phyloP scores from a whole-genome alignment of 2,113 vertebrate species.

The Clarias batrachus region DNA sequence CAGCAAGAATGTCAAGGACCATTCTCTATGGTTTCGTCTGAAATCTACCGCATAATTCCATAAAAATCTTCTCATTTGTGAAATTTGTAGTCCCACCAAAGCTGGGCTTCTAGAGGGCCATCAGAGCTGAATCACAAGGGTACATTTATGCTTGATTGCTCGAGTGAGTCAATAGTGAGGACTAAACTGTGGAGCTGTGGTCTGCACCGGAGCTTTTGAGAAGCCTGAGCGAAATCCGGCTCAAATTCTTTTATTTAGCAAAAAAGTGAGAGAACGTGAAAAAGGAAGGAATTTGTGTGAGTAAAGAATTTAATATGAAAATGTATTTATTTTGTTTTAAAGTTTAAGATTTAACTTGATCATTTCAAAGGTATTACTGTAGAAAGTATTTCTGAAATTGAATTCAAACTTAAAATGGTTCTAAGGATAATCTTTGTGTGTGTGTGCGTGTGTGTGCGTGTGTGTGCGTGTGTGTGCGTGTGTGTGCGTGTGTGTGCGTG shows the following conservation, averaged over 20 bases:
- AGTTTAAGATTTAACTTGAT: neutral
- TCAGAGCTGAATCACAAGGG: conserved; percentile 33
- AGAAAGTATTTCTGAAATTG: conserved; percentile 24
- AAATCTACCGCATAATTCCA: neutral
- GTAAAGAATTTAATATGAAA: neutral
- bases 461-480: conserved; percentile 58
- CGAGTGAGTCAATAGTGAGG: conserved; percentile 33
- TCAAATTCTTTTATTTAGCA: neutral
- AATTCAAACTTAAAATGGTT: neutral
- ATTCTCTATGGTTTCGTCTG: neutral
- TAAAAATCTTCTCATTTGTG: conserved; percentile 9
- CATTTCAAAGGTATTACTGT: conserved; percentile 17
- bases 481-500: neutral
- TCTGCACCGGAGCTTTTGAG: neutral
- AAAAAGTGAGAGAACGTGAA: neutral
- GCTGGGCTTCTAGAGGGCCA: conserved; percentile 2
- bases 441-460: conserved; percentile 43
- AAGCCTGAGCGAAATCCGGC: neutral
- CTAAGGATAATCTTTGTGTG: neutral
- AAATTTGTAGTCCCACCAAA: conserved; percentile 17
- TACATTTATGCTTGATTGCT: conserved; percentile 24
- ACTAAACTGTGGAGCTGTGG: conserved; percentile 38
- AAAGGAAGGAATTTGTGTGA: neutral
- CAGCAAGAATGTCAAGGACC: neutral
- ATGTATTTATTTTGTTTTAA: neutral